phyloP scores from a whole-genome alignment of 1,140 invertebrate genomes.

The Holotrichia oblita region DNA sequence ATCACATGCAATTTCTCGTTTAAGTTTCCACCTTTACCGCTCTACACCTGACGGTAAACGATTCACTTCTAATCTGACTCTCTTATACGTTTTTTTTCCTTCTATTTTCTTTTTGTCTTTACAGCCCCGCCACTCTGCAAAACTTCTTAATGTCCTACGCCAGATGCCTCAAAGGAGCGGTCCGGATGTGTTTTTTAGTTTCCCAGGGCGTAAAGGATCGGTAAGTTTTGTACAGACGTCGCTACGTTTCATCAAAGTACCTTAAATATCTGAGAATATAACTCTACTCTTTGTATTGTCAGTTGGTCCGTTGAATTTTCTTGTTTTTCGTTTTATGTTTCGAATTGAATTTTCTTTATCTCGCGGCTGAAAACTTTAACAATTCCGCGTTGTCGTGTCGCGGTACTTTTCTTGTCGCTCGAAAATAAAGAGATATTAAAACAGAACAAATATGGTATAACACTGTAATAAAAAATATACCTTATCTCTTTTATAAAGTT shows the following conservation, averaged over 20 bases:
- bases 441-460: background rate
- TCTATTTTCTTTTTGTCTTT: slow-evolving; percentile 59
- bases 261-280: slow-evolving; percentile 5
- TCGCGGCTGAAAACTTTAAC: slow-evolving; percentile 12
- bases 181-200: slow-evolving; percentile 99
- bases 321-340: slow-evolving; percentile 25
- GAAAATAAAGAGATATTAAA: background rate
- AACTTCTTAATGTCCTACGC: slow-evolving; percentile 93
- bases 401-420: background rate
- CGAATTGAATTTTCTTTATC: slow-evolving; percentile 32
- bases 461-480: background rate
- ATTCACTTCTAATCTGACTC: slow-evolving; percentile 15
- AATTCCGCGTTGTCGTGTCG: background rate
- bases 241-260: background rate
- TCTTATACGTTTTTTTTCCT: slow-evolving; percentile 1
- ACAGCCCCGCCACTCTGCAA: slow-evolving; percentile 95
- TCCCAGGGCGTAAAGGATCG: slow-evolving; percentile 98
- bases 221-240: slow-evolving; percentile 71
- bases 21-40: background rate
- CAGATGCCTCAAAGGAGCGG: slow-evolving; percentile 98
- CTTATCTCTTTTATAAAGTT: slow-evolving; percentile 17
- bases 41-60: slow-evolving; percentile 6
- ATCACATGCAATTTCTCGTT: slow-evolving; percentile 16
- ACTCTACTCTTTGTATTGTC: background rate
- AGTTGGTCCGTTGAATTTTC: background rate